Conservation (phyloP, 92 coral and sea anemone species). For the Anthopleura xanthogrammica region DNA sequence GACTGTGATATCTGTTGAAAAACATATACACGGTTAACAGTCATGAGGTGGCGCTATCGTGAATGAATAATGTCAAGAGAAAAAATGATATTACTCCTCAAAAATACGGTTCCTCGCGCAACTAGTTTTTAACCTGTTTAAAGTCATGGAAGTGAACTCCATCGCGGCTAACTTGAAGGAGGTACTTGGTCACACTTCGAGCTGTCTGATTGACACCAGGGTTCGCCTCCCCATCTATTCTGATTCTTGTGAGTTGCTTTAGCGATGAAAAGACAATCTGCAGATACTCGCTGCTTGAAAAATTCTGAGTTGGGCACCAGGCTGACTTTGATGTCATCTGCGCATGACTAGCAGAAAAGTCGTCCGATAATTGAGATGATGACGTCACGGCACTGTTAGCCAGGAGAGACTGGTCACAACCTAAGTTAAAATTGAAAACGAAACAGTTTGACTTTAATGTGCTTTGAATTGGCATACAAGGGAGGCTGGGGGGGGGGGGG, state of each 20-base stretch:
- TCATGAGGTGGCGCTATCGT: too few relatives aligned
- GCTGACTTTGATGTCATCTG: constrained; percentile 50
- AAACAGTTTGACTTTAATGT: background rate
- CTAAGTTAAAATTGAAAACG: constrained; percentile 10
- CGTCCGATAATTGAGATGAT: constrained; percentile 60
- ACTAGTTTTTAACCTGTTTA: constrained; percentile 25
- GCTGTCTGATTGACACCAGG: constrained; percentile 61
- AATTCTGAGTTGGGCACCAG: constrained; percentile 66
- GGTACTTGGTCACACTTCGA: constrained; percentile 61
- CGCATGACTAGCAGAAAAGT: constrained; percentile 56
- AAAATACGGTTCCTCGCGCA: too few relatives aligned
- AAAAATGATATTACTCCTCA: too few relatives aligned
- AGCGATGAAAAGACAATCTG: constrained; percentile 40
- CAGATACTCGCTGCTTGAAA: constrained; percentile 44
- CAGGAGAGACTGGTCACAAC: constrained; percentile 45
- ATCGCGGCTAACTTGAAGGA: constrained; percentile 48
- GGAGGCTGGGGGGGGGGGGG: too few relatives aligned
- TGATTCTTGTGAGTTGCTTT: constrained; percentile 39
- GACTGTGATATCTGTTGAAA: constrained; percentile 32
- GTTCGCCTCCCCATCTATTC: constrained; percentile 55
- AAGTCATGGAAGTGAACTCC: constrained; percentile 47
- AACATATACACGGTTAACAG: too few relatives aligned
- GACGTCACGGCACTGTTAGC: constrained; percentile 55
- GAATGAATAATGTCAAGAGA: too few relatives aligned
- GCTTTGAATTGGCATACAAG: too few relatives aligned